Percentiles rank a stretch among this genome's conserved stretches.
These are phyloP conservation scores for Phalacrocorax brasilianus DNA, from an alignment of 2,113 vertebrate species.

Conservation along the genomic window DNA sequence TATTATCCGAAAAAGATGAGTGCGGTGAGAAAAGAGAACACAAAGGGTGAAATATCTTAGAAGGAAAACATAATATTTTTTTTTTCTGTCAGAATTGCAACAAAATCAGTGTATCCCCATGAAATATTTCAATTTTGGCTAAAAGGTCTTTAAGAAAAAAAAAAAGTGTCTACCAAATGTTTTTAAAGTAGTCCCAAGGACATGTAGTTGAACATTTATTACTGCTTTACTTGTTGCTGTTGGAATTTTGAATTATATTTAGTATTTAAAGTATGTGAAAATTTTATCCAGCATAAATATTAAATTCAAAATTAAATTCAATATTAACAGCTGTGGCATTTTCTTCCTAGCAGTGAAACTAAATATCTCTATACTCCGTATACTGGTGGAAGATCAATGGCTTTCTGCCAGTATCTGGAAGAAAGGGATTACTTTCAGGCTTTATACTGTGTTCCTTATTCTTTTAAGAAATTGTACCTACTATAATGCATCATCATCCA, in stretches of 20 bases:
- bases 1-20: not conserved
- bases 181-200: not conserved
- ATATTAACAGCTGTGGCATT: not conserved
- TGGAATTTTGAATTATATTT: not conserved
- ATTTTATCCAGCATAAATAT: not conserved
- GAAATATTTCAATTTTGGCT: not conserved
- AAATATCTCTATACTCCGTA: not conserved
- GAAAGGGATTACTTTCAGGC: not conserved
- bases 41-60: not conserved
- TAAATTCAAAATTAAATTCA: not conserved
- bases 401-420: not conserved
- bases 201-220: not conserved
- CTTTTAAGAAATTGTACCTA: conserved; percentile 12
- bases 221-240: not conserved
- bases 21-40: not conserved
- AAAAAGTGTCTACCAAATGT: not conserved
- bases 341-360: not conserved
- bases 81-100: not conserved
- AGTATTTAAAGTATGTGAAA: not conserved
- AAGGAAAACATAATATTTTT: not conserved
- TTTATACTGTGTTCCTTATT: not conserved
- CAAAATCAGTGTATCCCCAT: not conserved
- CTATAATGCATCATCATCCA: not conserved
- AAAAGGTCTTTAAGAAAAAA: not conserved
- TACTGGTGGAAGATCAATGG: conserved; percentile 6